A percentile compares a stretch with the other conserved stretches of the same genome.
Conservation (phyloP, 37 sponge, comb jelly and placozoan genomes). For the Ephydatia muelleri region DNA sequence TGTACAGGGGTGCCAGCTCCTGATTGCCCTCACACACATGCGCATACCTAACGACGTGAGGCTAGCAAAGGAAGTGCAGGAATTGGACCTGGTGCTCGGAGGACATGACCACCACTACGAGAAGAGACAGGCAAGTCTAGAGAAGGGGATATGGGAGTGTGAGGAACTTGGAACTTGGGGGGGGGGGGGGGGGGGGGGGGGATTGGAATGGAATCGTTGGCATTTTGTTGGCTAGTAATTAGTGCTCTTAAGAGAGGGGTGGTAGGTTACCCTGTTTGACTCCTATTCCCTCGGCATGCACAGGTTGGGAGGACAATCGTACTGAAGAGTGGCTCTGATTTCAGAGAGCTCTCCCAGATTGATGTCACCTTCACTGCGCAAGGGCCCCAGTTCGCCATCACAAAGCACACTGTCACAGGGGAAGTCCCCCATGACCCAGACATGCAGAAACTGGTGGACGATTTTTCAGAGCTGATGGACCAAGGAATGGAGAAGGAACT, state of each 20-base stretch:
- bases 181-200: too few relatives aligned
- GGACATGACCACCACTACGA: conserved; percentile 88
- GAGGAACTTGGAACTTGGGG: neutral
- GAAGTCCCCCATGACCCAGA: conserved; percentile 43
- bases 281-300: neutral
- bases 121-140: conserved; percentile 34
- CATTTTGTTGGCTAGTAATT: neutral
- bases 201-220: neutral
- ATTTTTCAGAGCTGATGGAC: conserved; percentile 28
- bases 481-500: conserved; percentile 59
- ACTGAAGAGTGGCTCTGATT: conserved; percentile 87
- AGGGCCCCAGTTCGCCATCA: conserved; percentile 26
- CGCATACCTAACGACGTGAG: conserved; percentile 66
- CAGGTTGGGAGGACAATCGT: conserved; percentile 47
- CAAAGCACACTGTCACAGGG: conserved; percentile 40
- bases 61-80: conserved; percentile 52
- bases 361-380: conserved; percentile 27
- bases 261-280: neutral
- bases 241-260: neutral
- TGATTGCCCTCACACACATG: conserved; percentile 89
- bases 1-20: conserved; percentile 62
- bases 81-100: conserved; percentile 75
- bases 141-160: neutral
- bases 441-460: conserved; percentile 37
- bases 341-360: conserved; percentile 74